These are phyloP conservation scores for Pseudonaja textilis DNA, from an alignment of 2,113 vertebrate genomes.

Conservation along the genomic window DNA sequence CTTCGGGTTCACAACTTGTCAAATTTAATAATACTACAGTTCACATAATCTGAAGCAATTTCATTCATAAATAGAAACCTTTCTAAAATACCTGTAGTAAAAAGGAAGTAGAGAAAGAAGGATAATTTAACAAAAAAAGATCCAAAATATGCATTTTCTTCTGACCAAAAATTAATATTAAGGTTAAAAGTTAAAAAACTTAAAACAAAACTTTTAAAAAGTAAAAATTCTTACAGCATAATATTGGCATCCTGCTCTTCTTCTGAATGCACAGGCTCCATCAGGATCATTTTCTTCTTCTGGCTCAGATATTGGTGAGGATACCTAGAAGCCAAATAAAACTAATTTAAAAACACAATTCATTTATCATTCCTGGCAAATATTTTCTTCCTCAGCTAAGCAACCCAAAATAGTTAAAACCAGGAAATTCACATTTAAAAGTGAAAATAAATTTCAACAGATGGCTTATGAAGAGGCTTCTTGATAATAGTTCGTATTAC, in stretches of 20 bases:
- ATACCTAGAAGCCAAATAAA: conserved; percentile 63
- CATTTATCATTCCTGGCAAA: neutral
- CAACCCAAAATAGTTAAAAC: neutral
- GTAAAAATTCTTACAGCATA: conserved; percentile 79
- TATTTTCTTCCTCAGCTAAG: neutral
- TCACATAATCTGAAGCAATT: neutral
- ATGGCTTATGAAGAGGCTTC: neutral
- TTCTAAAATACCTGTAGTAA: neutral
- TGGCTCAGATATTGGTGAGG: conserved; percentile 83
- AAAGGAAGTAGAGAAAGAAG: neutral
- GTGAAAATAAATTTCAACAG: neutral
- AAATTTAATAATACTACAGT: neutral
- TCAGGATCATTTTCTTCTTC: conserved; percentile 92
- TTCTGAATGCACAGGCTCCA: conserved; percentile 87
- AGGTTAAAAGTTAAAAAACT: too few species aligned
- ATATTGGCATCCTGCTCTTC: conserved; percentile 90
- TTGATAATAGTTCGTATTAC: neutral
- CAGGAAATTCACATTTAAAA: neutral
- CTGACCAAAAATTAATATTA: neutral
- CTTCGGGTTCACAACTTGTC: too few species aligned
- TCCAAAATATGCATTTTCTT: neutral
- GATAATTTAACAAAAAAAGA: neutral
- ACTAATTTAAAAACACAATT: neutral
- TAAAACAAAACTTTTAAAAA: too few species aligned
- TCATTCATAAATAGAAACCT: neutral